Percentiles rank a stretch among this genome's conserved stretches.
These are phyloP conservation scores for Hypomesus transpacificus DNA, from an alignment of 2,113 vertebrate species.

Conservation along the genomic window DNA sequence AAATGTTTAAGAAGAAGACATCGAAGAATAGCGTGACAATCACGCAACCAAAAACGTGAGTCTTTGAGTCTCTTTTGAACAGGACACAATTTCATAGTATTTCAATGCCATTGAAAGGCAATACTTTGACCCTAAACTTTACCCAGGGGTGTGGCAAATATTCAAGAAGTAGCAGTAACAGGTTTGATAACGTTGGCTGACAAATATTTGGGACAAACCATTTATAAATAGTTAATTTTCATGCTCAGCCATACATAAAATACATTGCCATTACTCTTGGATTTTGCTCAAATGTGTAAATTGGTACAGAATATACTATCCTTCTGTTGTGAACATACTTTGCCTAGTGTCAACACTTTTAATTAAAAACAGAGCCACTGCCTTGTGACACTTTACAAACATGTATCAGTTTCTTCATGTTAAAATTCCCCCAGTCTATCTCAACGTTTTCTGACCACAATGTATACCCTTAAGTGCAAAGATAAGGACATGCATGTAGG, in stretches of 20 bases:
- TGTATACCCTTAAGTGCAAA: not conserved
- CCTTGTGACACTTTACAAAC: not conserved
- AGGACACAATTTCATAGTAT: too few relatives aligned
- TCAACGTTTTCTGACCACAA: too few relatives aligned
- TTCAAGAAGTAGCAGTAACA: slow-evolving; percentile 42
- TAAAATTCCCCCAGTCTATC: not conserved
- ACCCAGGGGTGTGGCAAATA: slow-evolving; percentile 52
- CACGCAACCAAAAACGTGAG: slow-evolving; percentile 44
- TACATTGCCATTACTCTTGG: too few relatives aligned
- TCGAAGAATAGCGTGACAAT: slow-evolving; percentile 41
- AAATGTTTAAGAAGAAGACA: slow-evolving; percentile 62
- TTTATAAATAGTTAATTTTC: too few relatives aligned
- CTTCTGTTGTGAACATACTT: not conserved
- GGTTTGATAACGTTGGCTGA: slow-evolving; percentile 52
- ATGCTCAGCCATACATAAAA: too few relatives aligned
- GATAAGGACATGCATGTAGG: not conserved
- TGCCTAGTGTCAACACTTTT: not conserved
- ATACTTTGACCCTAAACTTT: not conserved
- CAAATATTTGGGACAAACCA: slow-evolving; percentile 6
- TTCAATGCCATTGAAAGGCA: too few relatives aligned
- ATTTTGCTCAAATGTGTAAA: too few relatives aligned
- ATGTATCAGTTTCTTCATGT: not conserved
- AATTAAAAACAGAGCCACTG: not conserved
- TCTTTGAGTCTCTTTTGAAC: not conserved
- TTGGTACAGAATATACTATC: too few relatives aligned